Conservation (phyloP, 2,888 invertebrate genomes). For the Cactoblastis cactorum region DNA sequence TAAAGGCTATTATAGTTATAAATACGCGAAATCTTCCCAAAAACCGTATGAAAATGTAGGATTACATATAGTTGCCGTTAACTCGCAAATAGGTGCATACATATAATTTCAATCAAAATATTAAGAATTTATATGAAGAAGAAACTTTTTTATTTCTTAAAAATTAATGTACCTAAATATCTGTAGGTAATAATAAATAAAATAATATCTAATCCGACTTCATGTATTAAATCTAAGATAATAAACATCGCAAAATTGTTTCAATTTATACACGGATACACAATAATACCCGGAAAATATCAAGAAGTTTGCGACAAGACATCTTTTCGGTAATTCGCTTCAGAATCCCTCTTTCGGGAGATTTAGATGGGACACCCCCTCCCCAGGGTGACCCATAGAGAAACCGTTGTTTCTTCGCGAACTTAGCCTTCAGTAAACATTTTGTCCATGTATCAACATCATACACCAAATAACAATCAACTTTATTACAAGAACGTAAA, state of each 20-base stretch:
- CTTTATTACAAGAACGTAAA: slow-evolving; percentile 22
- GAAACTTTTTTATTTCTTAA: no score
- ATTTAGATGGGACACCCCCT: slow-evolving; percentile 67
- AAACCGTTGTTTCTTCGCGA: slow-evolving; percentile 70
- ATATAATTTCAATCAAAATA: no score
- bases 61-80: no score
- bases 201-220: no score
- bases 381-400: slow-evolving; percentile 66
- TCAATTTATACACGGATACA: slow-evolving; percentile 23
- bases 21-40: no score
- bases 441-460: slow-evolving; percentile 30
- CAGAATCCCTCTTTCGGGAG: slow-evolving; percentile 64
- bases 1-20: no score
- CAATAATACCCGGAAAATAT: slow-evolving; percentile 39
- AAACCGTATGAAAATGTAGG: no score
- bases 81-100: no score
- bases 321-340: slow-evolving; percentile 68
- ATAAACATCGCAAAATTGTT: slow-evolving; percentile 19
- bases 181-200: no score
- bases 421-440: slow-evolving; percentile 39
- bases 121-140: no score
- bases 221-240: not conserved
- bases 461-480: slow-evolving; percentile 18
- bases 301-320: slow-evolving; percentile 42
- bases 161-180: no score